These are phyloP conservation scores for Digitonthophagus gazella DNA, from an alignment of 2,888 invertebrate species.

Conservation along the genomic window DNA sequence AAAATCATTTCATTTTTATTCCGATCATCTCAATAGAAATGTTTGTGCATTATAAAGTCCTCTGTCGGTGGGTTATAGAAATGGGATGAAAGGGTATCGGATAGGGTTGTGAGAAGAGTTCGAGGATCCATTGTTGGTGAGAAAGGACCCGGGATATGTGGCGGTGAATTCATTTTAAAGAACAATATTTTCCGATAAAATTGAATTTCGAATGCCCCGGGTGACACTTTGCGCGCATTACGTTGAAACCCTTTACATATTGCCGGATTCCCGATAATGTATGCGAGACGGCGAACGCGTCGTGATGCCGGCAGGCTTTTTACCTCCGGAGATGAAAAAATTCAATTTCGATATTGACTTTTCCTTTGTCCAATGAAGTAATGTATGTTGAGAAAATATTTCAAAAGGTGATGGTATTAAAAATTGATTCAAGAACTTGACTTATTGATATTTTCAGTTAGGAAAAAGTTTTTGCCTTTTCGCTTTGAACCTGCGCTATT, in stretches of 20 bases:
- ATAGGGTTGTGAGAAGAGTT: background rate
- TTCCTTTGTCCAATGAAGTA: background rate
- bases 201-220: conserved; percentile 28
- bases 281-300: background rate
- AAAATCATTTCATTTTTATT: background rate
- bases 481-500: conserved; percentile 28
- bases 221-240: conserved; percentile 30
- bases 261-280: conserved; percentile 9
- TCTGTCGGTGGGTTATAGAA: background rate
- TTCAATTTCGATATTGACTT: background rate
- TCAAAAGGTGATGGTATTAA: background rate
- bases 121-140: background rate
- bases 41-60: background rate
- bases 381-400: background rate
- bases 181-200: conserved; percentile 18
- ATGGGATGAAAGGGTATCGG: background rate
- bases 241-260: conserved; percentile 14
- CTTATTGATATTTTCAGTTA: background rate
- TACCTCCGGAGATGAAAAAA: background rate
- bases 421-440: background rate
- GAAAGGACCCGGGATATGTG: background rate
- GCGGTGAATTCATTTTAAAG: conserved; percentile 15
- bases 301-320: background rate
- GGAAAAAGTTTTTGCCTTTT: background rate
- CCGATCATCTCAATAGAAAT: background rate